Percentiles rank a stretch among this genome's conserved stretches.
These are phyloP conservation scores for Drosophila gaucha DNA, from an alignment of 2,888 invertebrate species.

Conservation along the genomic window DNA sequence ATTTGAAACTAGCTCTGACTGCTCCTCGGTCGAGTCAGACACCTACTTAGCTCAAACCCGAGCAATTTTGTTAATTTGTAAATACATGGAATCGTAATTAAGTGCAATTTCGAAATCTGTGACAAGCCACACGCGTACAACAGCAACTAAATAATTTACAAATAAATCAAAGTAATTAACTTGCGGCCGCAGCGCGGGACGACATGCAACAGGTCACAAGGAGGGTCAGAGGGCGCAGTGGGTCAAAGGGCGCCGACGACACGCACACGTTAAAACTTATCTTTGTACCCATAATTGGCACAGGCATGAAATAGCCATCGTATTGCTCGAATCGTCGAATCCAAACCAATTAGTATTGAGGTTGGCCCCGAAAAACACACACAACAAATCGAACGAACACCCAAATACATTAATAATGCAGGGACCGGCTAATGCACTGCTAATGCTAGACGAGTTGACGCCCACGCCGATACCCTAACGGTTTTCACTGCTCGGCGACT, in stretches of 20 bases:
- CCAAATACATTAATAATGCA: conserved; percentile 69
- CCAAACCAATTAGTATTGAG: conserved; percentile 51
- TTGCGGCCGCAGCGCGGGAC: conserved; percentile 23
- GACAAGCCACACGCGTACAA: conserved; percentile 53
- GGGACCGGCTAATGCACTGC: conserved; percentile 67
- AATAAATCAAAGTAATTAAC: conserved; percentile 78
- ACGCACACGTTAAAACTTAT: conserved; percentile 54
- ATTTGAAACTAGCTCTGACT: conserved; percentile 19
- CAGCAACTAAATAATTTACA: conserved; percentile 54
- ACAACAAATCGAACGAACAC: conserved; percentile 26
- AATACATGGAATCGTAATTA: conserved; percentile 65
- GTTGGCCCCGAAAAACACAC: no score
- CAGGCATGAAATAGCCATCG: conserved; percentile 36
- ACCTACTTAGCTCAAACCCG: no score
- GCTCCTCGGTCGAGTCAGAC: neutral
- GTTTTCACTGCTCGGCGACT: conserved; percentile 43
- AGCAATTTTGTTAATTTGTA: conserved; percentile 69
- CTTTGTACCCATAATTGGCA: conserved; percentile 47
- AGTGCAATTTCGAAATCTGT: conserved; percentile 70
- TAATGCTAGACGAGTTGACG: conserved; percentile 59
- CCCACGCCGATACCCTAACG: conserved; percentile 20
- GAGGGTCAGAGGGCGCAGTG: conserved; percentile 41
- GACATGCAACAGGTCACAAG: conserved; percentile 70
- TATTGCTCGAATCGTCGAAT: conserved; percentile 19
- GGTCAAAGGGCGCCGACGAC: conserved; percentile 13